A percentile compares a stretch with the other conserved stretches of the same genome.
These are phyloP conservation scores for Bombus difficillimus DNA, from an alignment of 1,140 invertebrate genomes.

Conservation along the genomic window DNA sequence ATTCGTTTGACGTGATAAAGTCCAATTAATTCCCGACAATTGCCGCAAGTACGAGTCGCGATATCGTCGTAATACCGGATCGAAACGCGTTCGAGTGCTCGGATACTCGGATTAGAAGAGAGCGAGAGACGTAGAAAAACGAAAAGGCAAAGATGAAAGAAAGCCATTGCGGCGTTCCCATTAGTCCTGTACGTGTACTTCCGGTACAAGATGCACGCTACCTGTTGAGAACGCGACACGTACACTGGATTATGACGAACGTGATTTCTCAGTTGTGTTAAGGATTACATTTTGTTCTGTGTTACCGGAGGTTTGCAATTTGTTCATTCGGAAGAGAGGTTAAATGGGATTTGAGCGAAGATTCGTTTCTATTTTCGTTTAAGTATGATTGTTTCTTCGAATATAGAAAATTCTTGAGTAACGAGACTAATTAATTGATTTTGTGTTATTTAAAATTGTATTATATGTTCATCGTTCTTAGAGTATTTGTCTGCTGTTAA, in stretches of 20 bases:
- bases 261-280: background rate
- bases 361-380: background rate
- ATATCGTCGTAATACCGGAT: constrained; percentile 53
- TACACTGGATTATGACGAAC: constrained; percentile 1
- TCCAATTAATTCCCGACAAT: constrained; percentile 66
- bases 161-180: no score
- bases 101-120: background rate
- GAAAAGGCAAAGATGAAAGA: background rate
- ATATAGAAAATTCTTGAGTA: background rate
- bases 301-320: background rate
- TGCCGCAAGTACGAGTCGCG: constrained; percentile 32
- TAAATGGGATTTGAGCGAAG: background rate
- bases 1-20: constrained; percentile 70
- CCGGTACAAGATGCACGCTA: background rate
- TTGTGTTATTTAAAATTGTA: no score
- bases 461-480: no score
- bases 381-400: background rate
- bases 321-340: background rate
- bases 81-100: constrained; percentile 33
- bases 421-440: background rate
- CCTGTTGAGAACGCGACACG: constrained; percentile 13
- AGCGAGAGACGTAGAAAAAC: background rate
- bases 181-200: background rate
- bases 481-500: no score
- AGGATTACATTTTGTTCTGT: background rate